Percentiles rank a stretch among this genome's conserved stretches.
phyloP scores from a whole-genome alignment of 2,113 vertebrate species.

The Rhea pennata region DNA sequence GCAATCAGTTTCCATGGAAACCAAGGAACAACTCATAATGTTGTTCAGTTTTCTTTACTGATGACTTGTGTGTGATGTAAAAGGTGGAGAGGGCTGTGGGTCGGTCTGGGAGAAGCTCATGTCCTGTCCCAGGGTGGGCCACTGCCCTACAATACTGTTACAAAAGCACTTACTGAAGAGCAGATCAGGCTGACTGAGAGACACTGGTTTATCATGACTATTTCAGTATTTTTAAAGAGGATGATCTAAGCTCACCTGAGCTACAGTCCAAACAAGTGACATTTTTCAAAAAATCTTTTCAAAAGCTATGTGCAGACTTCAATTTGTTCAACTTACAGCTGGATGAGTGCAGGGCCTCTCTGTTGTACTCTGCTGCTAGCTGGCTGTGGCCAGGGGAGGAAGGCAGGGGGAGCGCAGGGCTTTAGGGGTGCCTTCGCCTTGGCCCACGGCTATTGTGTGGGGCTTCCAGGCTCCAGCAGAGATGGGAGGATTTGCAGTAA shows the following conservation, averaged over 20 bases:
- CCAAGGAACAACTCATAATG: accelerated
- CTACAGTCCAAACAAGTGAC: neutral
- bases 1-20: constrained; percentile 52
- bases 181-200: neutral
- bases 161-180: neutral
- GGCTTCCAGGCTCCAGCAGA: neutral
- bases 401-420: neutral
- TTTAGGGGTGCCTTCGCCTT: accelerated
- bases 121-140: neutral
- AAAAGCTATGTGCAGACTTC: neutral
- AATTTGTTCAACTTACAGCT: neutral
- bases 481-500: neutral
- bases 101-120: neutral
- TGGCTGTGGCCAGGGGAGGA: neutral
- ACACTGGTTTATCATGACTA: neutral
- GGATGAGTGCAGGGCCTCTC: no score
- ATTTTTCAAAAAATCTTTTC: neutral
- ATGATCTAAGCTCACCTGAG: neutral
- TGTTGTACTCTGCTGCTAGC: neutral
- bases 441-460: accelerated
- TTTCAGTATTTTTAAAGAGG: neutral
- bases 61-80: neutral
- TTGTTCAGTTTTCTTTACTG: no score
- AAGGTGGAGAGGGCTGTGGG: neutral
- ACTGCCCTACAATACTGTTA: neutral